Evolutionary conservation across 2,888 invertebrate genomes (phyloP).

Genomic region (Sesamia inferens): DNA sequence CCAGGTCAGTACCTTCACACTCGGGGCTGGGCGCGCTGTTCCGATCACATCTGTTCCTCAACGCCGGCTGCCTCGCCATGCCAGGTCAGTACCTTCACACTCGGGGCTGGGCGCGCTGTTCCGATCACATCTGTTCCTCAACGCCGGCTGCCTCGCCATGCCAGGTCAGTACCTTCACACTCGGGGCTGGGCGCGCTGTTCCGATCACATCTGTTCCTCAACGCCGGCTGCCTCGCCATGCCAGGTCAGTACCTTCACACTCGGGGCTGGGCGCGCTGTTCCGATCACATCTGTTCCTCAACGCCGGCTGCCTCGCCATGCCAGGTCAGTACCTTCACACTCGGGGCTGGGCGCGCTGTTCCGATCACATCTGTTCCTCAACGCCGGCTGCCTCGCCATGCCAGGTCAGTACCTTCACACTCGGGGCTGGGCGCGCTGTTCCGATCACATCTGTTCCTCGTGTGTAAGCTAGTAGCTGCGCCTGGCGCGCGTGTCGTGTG

Average conservation of each 20-base stretch:
- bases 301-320: slow-evolving; percentile 92
- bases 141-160: slow-evolving; percentile 92
- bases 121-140: slow-evolving; percentile 87
- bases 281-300: slow-evolving; percentile 87
- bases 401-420: no score
- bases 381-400: no score
- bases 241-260: slow-evolving; percentile 69
- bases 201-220: slow-evolving; percentile 87
- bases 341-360: no score
- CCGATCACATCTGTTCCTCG: neutral
- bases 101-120: slow-evolving; percentile 95
- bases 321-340: slow-evolving; percentile 69
- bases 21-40: slow-evolving; percentile 95
- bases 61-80: slow-evolving; percentile 92
- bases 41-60: slow-evolving; percentile 87
- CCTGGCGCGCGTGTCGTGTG: no score
- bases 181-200: slow-evolving; percentile 95
- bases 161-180: slow-evolving; percentile 69
- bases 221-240: slow-evolving; percentile 92
- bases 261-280: slow-evolving; percentile 95
- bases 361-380: neutral
- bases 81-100: slow-evolving; percentile 69
- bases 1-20: slow-evolving; percentile 69
- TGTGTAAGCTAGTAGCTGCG: no score
- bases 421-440: no score